Conservation (phyloP, 1,140 invertebrate species). For the Drosophila miranda region DNA sequence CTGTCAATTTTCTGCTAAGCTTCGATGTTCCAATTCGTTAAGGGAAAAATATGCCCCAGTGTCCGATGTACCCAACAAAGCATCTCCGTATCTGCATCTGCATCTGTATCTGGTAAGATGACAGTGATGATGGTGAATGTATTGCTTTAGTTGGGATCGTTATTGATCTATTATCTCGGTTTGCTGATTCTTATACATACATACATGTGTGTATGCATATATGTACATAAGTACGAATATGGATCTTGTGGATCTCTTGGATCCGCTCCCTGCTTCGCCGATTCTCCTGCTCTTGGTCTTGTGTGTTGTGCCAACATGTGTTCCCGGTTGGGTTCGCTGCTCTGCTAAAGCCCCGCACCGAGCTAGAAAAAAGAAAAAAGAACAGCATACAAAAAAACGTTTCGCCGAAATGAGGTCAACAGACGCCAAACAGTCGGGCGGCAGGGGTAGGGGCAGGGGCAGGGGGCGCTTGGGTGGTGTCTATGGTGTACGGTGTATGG, state of each 20-base stretch:
- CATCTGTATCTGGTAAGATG: no score
- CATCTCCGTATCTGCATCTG: no score
- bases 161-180: not conserved
- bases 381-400: conserved; percentile 24
- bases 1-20: no score
- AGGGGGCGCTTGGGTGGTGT: conserved; percentile 7
- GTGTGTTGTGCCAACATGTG: conserved; percentile 26
- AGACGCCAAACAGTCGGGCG: conserved; percentile 71
- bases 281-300: not conserved
- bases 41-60: no score
- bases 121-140: no score
- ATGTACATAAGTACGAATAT: no score
- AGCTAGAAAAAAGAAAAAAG: not conserved
- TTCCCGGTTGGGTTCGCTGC: conserved; percentile 27
- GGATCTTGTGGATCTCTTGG: conserved; percentile 5
- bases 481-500: no score
- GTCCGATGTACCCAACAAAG: no score
- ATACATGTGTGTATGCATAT: no score
- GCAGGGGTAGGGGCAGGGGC: not conserved
- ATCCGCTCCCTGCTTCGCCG: not conserved
- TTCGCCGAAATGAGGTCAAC: conserved; percentile 75
- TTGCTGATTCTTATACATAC: conserved; percentile 3
- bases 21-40: no score
- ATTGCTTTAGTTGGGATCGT: no score
- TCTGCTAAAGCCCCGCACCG: conserved; percentile 47